Percentiles rank a stretch among this genome's conserved stretches.
Evolutionary conservation across 2,797 vertebrate species (phyloP).

Genomic region (Danio choprae): DNA sequence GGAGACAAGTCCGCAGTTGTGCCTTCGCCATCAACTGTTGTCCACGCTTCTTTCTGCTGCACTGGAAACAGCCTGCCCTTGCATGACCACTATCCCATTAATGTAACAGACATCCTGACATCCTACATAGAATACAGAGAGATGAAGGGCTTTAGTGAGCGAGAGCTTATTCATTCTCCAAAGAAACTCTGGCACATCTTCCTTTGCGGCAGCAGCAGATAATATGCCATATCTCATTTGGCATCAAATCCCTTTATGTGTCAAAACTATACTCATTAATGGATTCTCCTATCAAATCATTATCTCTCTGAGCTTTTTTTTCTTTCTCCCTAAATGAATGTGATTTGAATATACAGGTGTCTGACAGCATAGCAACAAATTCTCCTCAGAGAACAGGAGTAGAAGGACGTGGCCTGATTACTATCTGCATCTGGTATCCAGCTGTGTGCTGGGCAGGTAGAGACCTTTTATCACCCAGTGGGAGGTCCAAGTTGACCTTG

Average conservation of each 20-base stretch:
- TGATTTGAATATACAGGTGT: conserved; percentile 55
- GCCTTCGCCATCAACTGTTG: conserved; percentile 25
- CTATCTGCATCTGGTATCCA: conserved; percentile 38
- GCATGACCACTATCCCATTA: conserved; percentile 38
- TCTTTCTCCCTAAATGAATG: conserved; percentile 29
- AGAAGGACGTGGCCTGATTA: conserved; percentile 53
- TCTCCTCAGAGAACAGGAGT: conserved; percentile 11
- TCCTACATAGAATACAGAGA: conserved; percentile 45
- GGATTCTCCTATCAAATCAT: conserved; percentile 26
- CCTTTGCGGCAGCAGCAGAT: conserved; percentile 46
- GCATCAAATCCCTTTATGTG: conserved; percentile 49
- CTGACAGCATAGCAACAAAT: conserved; percentile 46
- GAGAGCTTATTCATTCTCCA: conserved; percentile 50
- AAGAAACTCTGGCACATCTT: conserved; percentile 47
- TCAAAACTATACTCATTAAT: conserved; percentile 49
- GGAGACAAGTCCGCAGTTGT: conserved; percentile 9
- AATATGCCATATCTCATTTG: conserved; percentile 52
- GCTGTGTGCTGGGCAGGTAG: conserved; percentile 55
- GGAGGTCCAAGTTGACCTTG: conserved; percentile 61
- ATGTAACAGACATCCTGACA: conserved; percentile 48
- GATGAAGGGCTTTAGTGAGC: conserved; percentile 35
- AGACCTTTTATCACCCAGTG: conserved; percentile 56
- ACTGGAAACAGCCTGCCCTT: conserved; percentile 26
- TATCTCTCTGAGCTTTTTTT: conserved; percentile 1
- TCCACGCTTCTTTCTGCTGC: conserved; percentile 22